phyloP scores from a whole-genome alignment of 1,140 invertebrate genomes.

The Diachasma alloeum region DNA sequence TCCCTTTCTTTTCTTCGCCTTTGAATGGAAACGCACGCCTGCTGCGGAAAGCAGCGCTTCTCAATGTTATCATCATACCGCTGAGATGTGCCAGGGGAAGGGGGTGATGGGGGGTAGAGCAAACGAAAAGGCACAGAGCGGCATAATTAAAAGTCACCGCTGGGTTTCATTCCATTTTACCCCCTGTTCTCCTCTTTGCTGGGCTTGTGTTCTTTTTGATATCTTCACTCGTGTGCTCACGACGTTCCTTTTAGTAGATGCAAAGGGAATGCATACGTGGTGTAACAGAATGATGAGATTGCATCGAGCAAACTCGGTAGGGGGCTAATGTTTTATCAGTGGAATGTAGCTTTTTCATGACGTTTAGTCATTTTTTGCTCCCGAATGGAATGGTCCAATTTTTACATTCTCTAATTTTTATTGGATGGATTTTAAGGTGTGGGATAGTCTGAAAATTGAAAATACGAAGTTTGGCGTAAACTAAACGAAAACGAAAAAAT shows the following conservation, averaged over 20 bases:
- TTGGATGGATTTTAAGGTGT: too few species aligned
- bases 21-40: slow-evolving; percentile 21
- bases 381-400: too few species aligned
- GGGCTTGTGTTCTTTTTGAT: neutral
- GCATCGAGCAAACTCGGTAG: neutral
- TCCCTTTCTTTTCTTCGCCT: slow-evolving; percentile 27
- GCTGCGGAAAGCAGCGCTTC: neutral
- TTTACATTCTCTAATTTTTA: too few species aligned
- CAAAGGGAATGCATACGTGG: neutral
- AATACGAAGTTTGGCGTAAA: too few species aligned
- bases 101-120: neutral
- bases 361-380: too few species aligned
- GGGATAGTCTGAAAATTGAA: too few species aligned
- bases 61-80: slow-evolving; percentile 31
- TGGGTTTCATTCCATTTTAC: neutral
- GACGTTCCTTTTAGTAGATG: neutral
- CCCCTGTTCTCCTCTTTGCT: neutral
- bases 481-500: too few species aligned
- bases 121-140: neutral
- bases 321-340: neutral
- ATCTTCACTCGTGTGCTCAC: neutral
- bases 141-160: slow-evolving; percentile 42
- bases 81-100: slow-evolving; percentile 17
- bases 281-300: neutral
- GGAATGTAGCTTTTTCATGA: neutral